phyloP scores from a whole-genome alignment of 2,888 invertebrate species.

The Platypus cylindrus region DNA sequence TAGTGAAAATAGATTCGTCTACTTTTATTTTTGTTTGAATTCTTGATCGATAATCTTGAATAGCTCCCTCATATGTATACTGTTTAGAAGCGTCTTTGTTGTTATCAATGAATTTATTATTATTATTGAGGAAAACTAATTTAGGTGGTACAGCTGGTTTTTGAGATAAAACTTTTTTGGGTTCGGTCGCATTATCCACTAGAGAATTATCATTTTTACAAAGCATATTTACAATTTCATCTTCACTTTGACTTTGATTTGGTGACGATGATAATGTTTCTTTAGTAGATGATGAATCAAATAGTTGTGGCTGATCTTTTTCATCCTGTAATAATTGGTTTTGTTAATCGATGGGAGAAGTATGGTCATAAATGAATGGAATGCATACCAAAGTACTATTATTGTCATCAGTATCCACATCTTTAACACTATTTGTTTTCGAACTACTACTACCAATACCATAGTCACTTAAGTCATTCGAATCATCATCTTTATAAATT shows the following conservation, averaged over 20 bases:
- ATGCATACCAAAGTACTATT: conserved; percentile 26
- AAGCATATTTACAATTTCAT: conserved; percentile 17
- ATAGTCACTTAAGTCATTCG: conserved; percentile 73
- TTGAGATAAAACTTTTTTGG: no score
- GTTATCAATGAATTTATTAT: conserved; percentile 23
- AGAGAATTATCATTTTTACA: no score
- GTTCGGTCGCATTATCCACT: no score
- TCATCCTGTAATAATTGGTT: conserved; percentile 24
- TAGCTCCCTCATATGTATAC: conserved; percentile 79
- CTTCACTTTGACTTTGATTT: conserved; percentile 31
- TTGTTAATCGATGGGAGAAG: conserved; percentile 4
- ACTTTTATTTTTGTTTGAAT: conserved; percentile 41
- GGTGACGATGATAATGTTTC: conserved; percentile 23
- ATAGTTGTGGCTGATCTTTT: conserved; percentile 23
- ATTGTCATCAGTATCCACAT: conserved; percentile 32
- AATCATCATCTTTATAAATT: conserved; percentile 69
- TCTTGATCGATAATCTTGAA: conserved; percentile 72
- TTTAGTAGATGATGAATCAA: conserved; percentile 24
- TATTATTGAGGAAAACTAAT: conserved; percentile 9
- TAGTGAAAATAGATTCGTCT: conserved; percentile 28
- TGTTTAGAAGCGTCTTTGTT: conserved; percentile 58
- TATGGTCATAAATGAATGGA: conserved; percentile 2
- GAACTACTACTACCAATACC: conserved; percentile 44
- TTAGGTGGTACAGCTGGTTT: conserved; percentile 16
- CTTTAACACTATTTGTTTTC: conserved; percentile 30